Percentiles rank a stretch among this genome's conserved stretches.
Evolutionary conservation across 2,888 invertebrate species (phyloP).

Genomic region (Bugulina stolonifera): DNA sequence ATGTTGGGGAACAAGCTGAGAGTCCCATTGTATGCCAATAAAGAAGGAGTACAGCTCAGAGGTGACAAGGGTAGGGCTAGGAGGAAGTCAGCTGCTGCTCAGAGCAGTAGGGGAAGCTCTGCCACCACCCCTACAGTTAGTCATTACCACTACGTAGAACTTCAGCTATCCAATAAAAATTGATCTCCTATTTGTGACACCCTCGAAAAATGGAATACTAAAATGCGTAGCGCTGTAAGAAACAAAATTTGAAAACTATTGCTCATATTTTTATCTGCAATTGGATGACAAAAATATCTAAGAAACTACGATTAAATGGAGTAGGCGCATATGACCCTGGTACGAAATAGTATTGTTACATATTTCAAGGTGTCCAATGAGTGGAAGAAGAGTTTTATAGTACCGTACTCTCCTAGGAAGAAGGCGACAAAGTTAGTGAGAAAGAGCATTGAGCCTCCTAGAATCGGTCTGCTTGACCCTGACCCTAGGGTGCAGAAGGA

Average conservation of each 20-base stretch:
- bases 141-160: too few species aligned
- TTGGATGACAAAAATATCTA: too few species aligned
- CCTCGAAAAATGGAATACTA: too few species aligned
- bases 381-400: slow-evolving; percentile 12
- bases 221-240: too few species aligned
- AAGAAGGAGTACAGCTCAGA: not conserved
- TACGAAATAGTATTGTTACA: too few species aligned
- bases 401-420: not conserved
- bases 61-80: slow-evolving; percentile 12
- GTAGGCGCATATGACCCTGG: too few species aligned
- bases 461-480: not conserved
- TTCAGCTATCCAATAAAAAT: too few species aligned
- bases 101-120: not conserved
- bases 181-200: too few species aligned
- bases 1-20: not conserved
- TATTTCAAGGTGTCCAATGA: not conserved
- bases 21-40: not conserved
- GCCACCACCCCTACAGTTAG: not conserved
- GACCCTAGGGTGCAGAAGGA: not conserved
- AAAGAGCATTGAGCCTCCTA: not conserved
- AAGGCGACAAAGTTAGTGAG: slow-evolving; percentile 6
- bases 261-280: not conserved
- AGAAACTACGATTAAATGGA: too few species aligned
- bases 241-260: too few species aligned
- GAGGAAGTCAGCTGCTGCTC: not conserved